phyloP scores from a whole-genome alignment of 2,113 vertebrate genomes.

The Ptilorrhoa leucosticta region DNA sequence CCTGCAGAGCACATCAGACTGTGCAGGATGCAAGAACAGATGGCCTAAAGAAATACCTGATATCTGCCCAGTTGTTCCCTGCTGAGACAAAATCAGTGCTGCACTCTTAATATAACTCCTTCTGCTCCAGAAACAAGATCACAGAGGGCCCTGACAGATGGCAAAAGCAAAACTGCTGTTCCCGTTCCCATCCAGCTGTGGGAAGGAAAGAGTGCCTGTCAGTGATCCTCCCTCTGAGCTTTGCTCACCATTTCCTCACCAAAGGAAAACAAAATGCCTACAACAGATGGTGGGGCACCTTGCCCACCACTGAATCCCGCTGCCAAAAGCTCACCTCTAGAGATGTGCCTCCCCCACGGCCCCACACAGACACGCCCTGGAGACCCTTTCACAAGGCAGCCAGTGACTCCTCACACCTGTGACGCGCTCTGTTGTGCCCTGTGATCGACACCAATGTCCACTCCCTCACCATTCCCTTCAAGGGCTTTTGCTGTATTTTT shows the following conservation, averaged over 20 bases:
- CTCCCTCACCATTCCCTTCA: background rate
- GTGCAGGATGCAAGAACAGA: background rate
- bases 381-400: background rate
- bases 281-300: background rate
- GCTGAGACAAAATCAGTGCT: background rate
- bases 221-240: background rate
- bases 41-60: background rate
- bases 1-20: background rate
- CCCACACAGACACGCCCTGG: background rate
- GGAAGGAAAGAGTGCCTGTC: background rate
- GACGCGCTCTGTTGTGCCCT: background rate
- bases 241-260: background rate
- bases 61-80: background rate
- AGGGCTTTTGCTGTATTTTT: background rate
- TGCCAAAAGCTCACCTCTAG: background rate
- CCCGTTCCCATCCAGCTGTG: background rate
- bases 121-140: background rate
- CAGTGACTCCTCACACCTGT: background rate
- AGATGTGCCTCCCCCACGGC: background rate
- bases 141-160: background rate
- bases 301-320: background rate
- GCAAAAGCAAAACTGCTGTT: background rate
- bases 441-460: background rate
- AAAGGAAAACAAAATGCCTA: background rate
- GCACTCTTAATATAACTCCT: background rate